Evolutionary conservation across 2,797 vertebrate genomes (phyloP), one percentile per base, ranked within the genome.

Genomic region (Oophaga sylvatica): DNA sequence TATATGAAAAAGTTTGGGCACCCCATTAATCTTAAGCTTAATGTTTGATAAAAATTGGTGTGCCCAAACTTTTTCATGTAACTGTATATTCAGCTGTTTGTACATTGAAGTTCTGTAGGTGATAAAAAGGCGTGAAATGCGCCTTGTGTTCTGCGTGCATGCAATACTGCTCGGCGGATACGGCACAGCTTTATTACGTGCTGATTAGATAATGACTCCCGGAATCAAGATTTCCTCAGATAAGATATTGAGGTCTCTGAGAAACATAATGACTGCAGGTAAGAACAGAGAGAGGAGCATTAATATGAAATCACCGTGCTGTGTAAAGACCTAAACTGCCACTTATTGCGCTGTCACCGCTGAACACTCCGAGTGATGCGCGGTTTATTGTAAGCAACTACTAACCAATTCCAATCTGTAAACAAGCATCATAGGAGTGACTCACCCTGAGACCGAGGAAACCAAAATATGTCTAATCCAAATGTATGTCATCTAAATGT

Each of bases 201-300:
- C 35, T 45, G 70, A 73, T 73, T 35, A 73, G 70, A 73, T 73
- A 45, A 73, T 73, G 70, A 45, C 35, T 73, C 70, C 68, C 26
- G 13, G 26, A 26, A 53, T 53, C 48, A 53, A 53, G 48, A 53
- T 53, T 70, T 70, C 68, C 29, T 2, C 29, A 17, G 31, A 26
- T 1, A 70, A 35, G 16, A 70, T 6, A 70, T 70, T 70, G 35
- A 70, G 16, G 31, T 7, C 68, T 35, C 17, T 35, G 70, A 73
- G 35, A 2, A 22, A 20, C 31, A 73, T 41, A 73, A 73, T 6
- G 31, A 73, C 31, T 20, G 16, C 70, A 73, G 70, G 70, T 73
- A 73, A 73, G 70, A 29, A 45, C 15, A 20, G 19, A 73, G 17
- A 19, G 70, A 5, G 17, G 41, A 45, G 35, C 35, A 45, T 45